These are phyloP conservation scores for Hydrozoanthus gracilis DNA, from an alignment of 92 coral and sea anemone genomes.

Conservation along the genomic window DNA sequence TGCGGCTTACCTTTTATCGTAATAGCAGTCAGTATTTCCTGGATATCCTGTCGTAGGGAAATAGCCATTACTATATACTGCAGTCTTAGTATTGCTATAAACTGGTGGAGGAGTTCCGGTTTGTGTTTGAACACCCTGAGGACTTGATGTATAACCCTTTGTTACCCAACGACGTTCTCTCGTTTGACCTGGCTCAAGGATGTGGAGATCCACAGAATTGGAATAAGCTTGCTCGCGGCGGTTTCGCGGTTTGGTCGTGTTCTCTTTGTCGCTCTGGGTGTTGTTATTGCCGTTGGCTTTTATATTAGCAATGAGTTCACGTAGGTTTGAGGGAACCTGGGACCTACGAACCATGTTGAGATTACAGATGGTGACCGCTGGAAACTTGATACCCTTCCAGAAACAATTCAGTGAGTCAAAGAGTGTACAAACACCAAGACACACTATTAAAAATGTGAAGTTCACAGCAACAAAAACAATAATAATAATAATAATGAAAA, in stretches of 20 bases:
- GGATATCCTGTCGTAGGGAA: no score
- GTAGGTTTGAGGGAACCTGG: conserved; percentile 3
- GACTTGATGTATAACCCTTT: neutral
- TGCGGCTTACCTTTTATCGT: no score
- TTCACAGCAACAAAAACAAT: no score
- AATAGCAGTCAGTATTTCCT: no score
- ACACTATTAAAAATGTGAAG: no score
- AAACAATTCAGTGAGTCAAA: neutral
- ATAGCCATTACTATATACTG: no score
- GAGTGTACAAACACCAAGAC: no score
- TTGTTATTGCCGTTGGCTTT: neutral
- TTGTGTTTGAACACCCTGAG: neutral
- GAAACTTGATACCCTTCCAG: conserved; percentile 5
- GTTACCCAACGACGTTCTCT: neutral
- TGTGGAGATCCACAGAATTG: neutral
- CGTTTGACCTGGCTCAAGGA: neutral
- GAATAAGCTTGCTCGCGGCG: neutral
- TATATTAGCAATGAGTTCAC: neutral
- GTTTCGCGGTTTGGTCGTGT: neutral
- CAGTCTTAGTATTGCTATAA: no score
- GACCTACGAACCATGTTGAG: conserved; percentile 43
- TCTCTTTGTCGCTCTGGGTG: neutral
- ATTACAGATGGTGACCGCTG: conserved; percentile 53
- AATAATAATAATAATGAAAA: no score
- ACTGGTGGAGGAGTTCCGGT: no score